A percentile compares a stretch with the other conserved stretches of the same genome.
These are phyloP conservation scores for Rhinopomastus cyanomelas DNA, from an alignment of 2,113 vertebrate genomes.

Conservation along the genomic window DNA sequence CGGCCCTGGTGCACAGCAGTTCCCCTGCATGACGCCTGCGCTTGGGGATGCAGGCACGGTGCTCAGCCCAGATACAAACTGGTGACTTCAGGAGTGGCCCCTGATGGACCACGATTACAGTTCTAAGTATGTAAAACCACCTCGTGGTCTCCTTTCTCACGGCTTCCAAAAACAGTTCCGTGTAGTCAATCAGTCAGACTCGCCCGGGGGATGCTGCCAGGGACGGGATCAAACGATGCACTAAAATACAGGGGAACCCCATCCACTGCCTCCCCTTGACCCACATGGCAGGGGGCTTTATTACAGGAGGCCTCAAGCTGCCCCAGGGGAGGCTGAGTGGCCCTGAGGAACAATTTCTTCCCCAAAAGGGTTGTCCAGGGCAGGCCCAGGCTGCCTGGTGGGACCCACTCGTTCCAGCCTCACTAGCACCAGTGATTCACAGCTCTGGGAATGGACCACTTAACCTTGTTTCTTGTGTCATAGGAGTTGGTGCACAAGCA, in stretches of 20 bases:
- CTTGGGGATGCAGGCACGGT: accelerated
- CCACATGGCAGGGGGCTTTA: not conserved
- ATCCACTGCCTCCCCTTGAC: not conserved
- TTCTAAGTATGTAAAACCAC: not conserved
- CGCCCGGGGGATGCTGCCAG: not conserved
- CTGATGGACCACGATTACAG: not conserved
- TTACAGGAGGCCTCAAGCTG: no score
- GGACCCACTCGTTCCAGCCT: no score
- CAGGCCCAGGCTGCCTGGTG: no score
- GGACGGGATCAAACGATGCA: no score
- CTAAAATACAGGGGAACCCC: not conserved
- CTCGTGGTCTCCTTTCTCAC: not conserved
- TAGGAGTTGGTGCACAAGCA: no score
- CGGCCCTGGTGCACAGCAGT: not conserved
- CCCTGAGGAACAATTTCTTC: no score
- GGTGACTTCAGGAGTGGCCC: accelerated
- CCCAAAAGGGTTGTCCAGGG: no score
- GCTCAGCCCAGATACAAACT: accelerated
- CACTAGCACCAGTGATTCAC: no score
- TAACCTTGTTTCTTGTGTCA: no score
- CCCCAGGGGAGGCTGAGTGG: no score
- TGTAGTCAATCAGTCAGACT: no score
- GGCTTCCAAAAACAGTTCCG: not conserved
- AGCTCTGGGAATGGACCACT: no score
- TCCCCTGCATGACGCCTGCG: not conserved